Evolutionary conservation across 2,797 vertebrate species (phyloP).

Genomic region (Agapornis canus): DNA sequence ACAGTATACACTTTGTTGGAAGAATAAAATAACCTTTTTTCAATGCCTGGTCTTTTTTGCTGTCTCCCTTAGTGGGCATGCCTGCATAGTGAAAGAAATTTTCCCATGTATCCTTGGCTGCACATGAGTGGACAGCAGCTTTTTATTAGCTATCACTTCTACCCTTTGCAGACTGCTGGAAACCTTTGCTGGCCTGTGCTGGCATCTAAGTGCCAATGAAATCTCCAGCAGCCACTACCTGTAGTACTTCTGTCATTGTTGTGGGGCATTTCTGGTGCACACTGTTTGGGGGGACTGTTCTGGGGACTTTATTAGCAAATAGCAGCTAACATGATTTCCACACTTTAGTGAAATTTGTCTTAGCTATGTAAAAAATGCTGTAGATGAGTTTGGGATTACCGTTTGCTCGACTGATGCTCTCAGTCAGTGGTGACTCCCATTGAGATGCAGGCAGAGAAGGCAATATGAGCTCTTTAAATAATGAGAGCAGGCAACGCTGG

Average conservation of each 20-base stretch:
- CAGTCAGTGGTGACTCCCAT: neutral
- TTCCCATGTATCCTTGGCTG: neutral
- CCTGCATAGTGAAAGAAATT: neutral
- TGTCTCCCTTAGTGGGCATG: neutral
- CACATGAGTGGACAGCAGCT: neutral
- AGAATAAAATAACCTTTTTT: conserved; percentile 33
- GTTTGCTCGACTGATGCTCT: neutral
- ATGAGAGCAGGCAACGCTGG: fast-evolving
- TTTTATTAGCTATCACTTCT: neutral
- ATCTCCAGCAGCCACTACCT: neutral
- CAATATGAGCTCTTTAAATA: neutral
- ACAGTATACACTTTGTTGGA: conserved; percentile 7
- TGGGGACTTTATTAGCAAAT: neutral
- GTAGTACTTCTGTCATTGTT: neutral
- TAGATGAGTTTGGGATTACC: neutral
- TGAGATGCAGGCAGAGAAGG: neutral
- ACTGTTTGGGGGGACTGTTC: neutral
- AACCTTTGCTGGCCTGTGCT: neutral
- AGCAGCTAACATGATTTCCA: neutral
- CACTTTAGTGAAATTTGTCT: neutral
- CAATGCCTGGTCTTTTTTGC: neutral
- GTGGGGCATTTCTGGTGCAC: neutral
- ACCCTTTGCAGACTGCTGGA: neutral
- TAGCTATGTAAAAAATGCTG: neutral
- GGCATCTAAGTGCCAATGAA: neutral